Evolutionary conservation across 2,797 vertebrate genomes (phyloP).

Genomic region (Alcedo quadribrachys): DNA sequence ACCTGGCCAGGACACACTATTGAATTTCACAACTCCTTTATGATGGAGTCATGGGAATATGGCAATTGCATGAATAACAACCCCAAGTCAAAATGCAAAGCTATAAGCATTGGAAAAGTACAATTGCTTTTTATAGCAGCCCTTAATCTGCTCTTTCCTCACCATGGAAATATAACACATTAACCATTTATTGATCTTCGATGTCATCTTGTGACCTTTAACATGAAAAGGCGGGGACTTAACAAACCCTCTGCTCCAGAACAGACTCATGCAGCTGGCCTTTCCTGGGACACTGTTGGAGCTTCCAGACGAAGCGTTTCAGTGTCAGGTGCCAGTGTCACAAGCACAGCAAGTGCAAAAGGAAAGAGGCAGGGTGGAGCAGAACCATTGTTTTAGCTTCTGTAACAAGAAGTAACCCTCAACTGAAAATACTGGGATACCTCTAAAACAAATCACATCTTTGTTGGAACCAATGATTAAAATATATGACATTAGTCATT

Average conservation of each 20-base stretch:
- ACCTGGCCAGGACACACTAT: constrained; percentile 26
- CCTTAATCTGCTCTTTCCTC: constrained; percentile 23
- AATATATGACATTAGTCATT: not conserved
- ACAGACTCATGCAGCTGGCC: not conserved
- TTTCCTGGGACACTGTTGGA: not conserved
- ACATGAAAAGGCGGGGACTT: not conserved
- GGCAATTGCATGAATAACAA: constrained; percentile 43
- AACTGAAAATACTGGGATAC: not conserved
- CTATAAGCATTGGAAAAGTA: not conserved
- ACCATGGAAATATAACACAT: not conserved
- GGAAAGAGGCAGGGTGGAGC: not conserved
- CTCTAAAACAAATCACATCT: not conserved
- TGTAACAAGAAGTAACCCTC: not conserved
- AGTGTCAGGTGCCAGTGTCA: not conserved
- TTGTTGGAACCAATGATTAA: not conserved
- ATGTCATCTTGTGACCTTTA: not conserved
- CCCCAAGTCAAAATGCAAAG: constrained; percentile 32
- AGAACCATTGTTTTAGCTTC: not conserved
- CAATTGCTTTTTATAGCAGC: constrained; percentile 6
- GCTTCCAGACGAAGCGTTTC: not conserved
- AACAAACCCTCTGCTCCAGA: not conserved
- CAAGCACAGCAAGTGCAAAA: not conserved
- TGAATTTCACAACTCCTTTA: constrained; percentile 39
- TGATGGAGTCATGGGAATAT: constrained; percentile 24
- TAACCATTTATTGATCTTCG: constrained; percentile 23